Evolutionary conservation across 2,888 invertebrate species (phyloP).

Genomic region (Rhamphomyia laevipes): DNA sequence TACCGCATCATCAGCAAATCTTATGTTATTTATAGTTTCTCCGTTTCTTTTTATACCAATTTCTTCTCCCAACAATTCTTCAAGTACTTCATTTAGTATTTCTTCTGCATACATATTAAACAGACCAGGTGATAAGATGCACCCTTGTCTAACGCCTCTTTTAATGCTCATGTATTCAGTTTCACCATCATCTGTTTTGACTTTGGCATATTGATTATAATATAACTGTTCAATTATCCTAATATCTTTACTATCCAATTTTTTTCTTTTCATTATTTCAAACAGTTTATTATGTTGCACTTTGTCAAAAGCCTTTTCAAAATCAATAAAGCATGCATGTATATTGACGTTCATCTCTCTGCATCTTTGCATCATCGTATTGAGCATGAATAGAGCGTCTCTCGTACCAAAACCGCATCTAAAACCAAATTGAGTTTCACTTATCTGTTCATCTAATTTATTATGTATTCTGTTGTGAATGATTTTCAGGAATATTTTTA

Average conservation of each 20-base stretch:
- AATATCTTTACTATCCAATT: background rate
- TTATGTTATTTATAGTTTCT: background rate
- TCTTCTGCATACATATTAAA: background rate
- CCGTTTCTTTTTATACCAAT: background rate
- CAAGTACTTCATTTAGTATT: background rate
- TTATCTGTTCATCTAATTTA: background rate
- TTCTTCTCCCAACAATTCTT: no score
- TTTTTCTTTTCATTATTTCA: no score
- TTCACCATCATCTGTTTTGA: background rate
- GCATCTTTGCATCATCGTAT: background rate
- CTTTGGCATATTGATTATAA: background rate
- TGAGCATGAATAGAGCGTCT: background rate
- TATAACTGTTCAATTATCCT: background rate
- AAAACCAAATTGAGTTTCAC: background rate
- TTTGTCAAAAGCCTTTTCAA: background rate
- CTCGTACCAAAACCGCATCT: background rate
- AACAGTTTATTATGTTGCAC: no score
- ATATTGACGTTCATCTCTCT: background rate
- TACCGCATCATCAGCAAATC: background rate
- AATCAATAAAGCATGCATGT: no score
- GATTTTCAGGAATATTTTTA: background rate
- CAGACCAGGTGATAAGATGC: background rate
- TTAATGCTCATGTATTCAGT: background rate
- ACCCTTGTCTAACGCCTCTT: background rate
- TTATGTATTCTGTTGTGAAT: background rate